These are phyloP conservation scores for Hyppa rectilinea DNA, from an alignment of 2,888 invertebrate genomes.

Conservation along the genomic window DNA sequence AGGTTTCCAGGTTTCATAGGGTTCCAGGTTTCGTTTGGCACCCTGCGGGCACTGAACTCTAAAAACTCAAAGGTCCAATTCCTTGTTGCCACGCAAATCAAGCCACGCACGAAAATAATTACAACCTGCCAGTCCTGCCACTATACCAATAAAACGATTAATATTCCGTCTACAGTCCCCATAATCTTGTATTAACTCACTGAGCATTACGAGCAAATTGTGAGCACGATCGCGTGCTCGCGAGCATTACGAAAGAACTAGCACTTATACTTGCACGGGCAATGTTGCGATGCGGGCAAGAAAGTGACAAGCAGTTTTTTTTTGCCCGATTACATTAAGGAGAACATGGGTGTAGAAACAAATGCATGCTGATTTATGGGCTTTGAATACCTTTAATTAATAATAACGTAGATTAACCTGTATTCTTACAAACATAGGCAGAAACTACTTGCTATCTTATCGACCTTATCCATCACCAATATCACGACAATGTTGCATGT, in stretches of 20 bases:
- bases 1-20: too few relatives aligned
- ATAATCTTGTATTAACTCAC: constrained; percentile 72
- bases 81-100: constrained; percentile 34
- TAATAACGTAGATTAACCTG: neutral
- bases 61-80: neutral
- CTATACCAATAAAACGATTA: constrained; percentile 56
- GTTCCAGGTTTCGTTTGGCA: too few relatives aligned
- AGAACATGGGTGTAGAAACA: constrained; percentile 31
- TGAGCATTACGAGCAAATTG: constrained; percentile 69
- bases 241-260: constrained; percentile 61
- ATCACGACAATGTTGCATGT: too few relatives aligned
- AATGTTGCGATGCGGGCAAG: constrained; percentile 48
- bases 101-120: constrained; percentile 22
- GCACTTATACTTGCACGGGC: constrained; percentile 59
- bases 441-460: too few relatives aligned
- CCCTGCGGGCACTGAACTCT: too few relatives aligned
- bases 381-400: neutral
- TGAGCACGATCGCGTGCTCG: constrained; percentile 66
- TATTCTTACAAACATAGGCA: neutral
- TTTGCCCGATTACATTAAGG: constrained; percentile 26
- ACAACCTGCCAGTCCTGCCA: constrained; percentile 32
- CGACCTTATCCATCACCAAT: too few relatives aligned
- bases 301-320: constrained; percentile 61
- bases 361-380: constrained; percentile 12
- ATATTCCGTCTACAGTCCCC: constrained; percentile 51